Evolutionary conservation across 1,140 invertebrate species (phyloP).

Genomic region (Phocides pigmalion): DNA sequence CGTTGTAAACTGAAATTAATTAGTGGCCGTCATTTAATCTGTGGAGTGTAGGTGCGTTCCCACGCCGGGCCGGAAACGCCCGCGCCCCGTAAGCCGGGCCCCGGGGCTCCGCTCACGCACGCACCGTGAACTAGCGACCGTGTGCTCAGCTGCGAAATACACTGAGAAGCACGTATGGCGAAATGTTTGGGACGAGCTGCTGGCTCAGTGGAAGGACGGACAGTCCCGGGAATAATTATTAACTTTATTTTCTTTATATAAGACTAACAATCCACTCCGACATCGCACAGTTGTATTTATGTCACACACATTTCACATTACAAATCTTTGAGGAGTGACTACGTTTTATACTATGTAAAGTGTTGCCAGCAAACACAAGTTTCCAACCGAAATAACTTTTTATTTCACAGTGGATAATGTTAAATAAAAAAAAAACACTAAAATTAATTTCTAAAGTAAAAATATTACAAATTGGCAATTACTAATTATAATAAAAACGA

Average conservation of each 20-base stretch:
- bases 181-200: conserved; percentile 26
- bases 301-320: no score
- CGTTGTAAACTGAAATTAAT: conserved; percentile 72
- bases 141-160: conserved; percentile 48
- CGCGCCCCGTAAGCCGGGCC: conserved; percentile 56
- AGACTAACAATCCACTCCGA: no score
- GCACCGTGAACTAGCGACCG: conserved; percentile 50
- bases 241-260: not conserved
- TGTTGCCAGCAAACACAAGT: no score
- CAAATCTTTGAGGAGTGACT: no score
- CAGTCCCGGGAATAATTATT: not conserved
- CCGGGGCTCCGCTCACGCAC: conserved; percentile 63
- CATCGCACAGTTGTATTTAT: no score
- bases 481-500: no score
- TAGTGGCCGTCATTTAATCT: conserved; percentile 74
- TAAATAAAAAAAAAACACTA: no score
- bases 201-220: not conserved
- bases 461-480: no score
- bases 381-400: no score
- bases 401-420: no score
- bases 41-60: conserved; percentile 74
- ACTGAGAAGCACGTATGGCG: conserved; percentile 57
- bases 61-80: conserved; percentile 75
- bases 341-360: no score
- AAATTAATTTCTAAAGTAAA: no score